A percentile compares a stretch with the other conserved stretches of the same genome.
Evolutionary conservation across 2,797 vertebrate genomes (phyloP).

Genomic region (Botia almorhae): DNA sequence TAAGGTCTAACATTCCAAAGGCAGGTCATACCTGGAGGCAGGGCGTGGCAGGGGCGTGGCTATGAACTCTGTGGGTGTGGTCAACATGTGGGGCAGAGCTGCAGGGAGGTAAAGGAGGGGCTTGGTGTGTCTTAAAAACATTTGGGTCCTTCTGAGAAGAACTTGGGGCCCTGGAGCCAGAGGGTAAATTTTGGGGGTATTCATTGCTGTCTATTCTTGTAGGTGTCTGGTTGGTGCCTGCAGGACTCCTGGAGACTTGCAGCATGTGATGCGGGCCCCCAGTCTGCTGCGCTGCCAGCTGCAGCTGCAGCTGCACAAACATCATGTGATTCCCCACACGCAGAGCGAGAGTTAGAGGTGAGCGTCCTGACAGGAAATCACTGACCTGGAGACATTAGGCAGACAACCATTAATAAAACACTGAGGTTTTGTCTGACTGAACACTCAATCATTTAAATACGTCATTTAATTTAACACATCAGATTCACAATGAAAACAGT

Average conservation of each 20-base stretch:
- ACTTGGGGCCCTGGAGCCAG: neutral
- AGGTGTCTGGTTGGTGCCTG: conserved; percentile 49
- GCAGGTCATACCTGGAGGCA: conserved; percentile 79
- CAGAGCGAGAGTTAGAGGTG: conserved; percentile 91
- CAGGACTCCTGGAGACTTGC: conserved; percentile 66
- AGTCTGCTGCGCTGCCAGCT: conserved; percentile 85
- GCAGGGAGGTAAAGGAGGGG: conserved; percentile 56
- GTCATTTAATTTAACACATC: too few species aligned
- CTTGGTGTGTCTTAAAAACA: conserved; percentile 36
- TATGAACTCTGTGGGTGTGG: conserved; percentile 56
- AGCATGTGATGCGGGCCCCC: conserved; percentile 66
- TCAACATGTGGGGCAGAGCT: conserved; percentile 3
- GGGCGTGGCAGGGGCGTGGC: conserved; percentile 72
- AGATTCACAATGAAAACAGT: too few species aligned
- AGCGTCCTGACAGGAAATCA: conserved; percentile 93
- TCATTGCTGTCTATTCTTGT: conserved; percentile 23
- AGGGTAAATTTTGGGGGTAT: conserved; percentile 45
- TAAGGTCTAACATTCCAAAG: too few species aligned
- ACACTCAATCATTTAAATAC: neutral
- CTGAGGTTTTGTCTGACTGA: neutral
- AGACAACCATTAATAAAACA: conserved; percentile 43
- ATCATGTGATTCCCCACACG: conserved; percentile 93
- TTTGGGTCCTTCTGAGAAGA: neutral
- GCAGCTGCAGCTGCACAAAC: conserved; percentile 94
- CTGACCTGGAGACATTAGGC: conserved; percentile 83